Evolutionary conservation across 2,888 invertebrate species (phyloP).

Genomic region (Sthenelais limicola): DNA sequence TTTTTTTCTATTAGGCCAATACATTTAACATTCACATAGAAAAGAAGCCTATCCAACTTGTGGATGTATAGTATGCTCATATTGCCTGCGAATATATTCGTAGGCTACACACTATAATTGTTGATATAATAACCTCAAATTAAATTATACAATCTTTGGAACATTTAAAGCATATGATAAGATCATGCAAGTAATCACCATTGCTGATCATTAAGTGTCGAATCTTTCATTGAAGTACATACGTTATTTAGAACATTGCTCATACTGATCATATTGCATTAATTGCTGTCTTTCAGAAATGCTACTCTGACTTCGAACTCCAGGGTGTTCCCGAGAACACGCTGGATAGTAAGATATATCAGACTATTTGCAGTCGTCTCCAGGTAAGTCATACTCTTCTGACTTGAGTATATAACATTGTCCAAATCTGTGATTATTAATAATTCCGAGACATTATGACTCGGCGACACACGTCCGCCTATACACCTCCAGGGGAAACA

Average conservation of each 20-base stretch:
- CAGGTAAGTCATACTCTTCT: constrained; percentile 78
- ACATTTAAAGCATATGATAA: background rate
- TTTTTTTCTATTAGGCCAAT: no score
- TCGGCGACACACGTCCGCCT: background rate
- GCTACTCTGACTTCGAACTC: constrained; percentile 98
- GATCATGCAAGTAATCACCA: background rate
- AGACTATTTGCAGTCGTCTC: constrained; percentile 92
- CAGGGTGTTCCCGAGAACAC: constrained; percentile 99
- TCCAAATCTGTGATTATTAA: background rate
- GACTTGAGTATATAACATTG: background rate
- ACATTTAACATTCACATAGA: no score
- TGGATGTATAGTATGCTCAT: background rate
- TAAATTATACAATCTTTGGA: no score
- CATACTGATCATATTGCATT: background rate
- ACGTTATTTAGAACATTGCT: no score
- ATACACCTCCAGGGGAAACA: background rate
- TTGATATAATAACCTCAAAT: no score
- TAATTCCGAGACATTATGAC: no score
- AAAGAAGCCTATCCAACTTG: background rate
- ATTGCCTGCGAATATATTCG: background rate
- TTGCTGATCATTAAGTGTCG: background rate
- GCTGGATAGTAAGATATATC: constrained; percentile 95
- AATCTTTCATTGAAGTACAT: background rate
- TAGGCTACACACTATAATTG: no score
- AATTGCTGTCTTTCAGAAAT: constrained; percentile 81